Base-by-base conservation (phyloP, 2,888 invertebrate genomes). In the Tribolium freemani region DNA sequence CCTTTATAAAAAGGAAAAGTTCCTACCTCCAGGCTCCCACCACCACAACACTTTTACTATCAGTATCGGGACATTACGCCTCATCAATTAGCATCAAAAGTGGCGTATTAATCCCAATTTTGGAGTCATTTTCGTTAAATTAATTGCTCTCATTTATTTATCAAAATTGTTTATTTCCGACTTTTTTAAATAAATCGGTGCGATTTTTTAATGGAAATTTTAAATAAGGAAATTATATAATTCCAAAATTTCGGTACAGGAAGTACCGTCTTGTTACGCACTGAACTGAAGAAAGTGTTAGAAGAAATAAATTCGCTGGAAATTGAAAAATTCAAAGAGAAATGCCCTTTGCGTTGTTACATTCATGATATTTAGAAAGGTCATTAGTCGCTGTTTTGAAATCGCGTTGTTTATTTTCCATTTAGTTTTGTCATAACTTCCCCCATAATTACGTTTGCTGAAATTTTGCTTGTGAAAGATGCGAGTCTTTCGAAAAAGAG, bases 1-100 rank as follows among this genome's bases (percentile, higher is more conserved):
- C 63, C 48, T 63, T 63, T 63, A 58, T 58, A 58, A 63, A 63
- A 50, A 30, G 48, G 45, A 46, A 58, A 61, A 48, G 48, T 45
- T 45, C 11, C 45, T 45, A 48, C 48, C 48, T 48, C 48, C 48
- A 5, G 38, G 38, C 38, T 38, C n/a, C 48, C 48, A 48, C 48
- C 48, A 48, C 48, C 4, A 26, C 6, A 10, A n/a, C 54, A 38
- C 56, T 57, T 57, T 57, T 58, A 44, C 58, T 16, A 46, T 30
- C 21, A 54, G 20, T 21, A 26, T 10, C 5, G 26, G 26, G 26
- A 5, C 11, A 48, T 48, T 48, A 48, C 48, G 45, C 8, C 45
- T 8, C 45, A 45, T 45, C 45, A 11, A 45, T 45, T 26, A 26
- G 48, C 11, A n/a, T 16, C 48, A 48, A 11, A 11, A 48, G 13